A percentile compares a stretch with the other conserved stretches of the same genome.
phyloP scores from a whole-genome alignment of 1,140 invertebrate genomes.

The Trypoxylus dichotomus region DNA sequence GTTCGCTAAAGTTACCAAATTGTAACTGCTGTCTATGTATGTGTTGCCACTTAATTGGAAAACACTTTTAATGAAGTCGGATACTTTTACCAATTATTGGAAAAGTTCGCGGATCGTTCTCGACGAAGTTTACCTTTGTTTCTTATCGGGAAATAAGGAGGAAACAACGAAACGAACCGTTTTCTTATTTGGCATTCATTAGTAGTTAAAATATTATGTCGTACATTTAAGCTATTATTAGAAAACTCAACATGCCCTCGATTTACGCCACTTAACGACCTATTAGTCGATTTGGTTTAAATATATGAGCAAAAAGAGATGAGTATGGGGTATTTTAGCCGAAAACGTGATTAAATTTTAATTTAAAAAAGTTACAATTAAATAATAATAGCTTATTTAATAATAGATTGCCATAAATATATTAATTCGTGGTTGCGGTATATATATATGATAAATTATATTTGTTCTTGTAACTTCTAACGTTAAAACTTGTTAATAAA shows the following conservation, averaged over 20 bases:
- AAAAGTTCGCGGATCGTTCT: background rate
- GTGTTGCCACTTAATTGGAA: constrained; percentile 7
- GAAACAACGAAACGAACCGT: background rate
- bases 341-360: too few relatives aligned
- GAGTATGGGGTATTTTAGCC: too few relatives aligned
- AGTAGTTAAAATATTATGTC: background rate
- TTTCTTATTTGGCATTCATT: constrained; percentile 9
- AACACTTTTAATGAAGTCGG: constrained; percentile 20
- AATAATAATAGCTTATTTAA: too few relatives aligned
- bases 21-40: background rate
- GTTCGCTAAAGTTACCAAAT: background rate
- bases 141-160: background rate
- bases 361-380: too few relatives aligned
- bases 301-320: too few relatives aligned
- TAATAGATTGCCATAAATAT: too few relatives aligned
- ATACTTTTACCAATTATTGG: constrained; percentile 22
- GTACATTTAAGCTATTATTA: background rate
- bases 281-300: too few relatives aligned
- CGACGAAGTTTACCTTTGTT: constrained; percentile 1
- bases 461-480: too few relatives aligned
- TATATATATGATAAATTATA: too few relatives aligned
- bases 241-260: background rate
- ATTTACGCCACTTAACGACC: background rate
- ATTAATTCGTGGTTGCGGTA: too few relatives aligned
- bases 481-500: too few relatives aligned